Evolutionary conservation across 2,113 vertebrate genomes (phyloP).

Genomic region (Grus americana): DNA sequence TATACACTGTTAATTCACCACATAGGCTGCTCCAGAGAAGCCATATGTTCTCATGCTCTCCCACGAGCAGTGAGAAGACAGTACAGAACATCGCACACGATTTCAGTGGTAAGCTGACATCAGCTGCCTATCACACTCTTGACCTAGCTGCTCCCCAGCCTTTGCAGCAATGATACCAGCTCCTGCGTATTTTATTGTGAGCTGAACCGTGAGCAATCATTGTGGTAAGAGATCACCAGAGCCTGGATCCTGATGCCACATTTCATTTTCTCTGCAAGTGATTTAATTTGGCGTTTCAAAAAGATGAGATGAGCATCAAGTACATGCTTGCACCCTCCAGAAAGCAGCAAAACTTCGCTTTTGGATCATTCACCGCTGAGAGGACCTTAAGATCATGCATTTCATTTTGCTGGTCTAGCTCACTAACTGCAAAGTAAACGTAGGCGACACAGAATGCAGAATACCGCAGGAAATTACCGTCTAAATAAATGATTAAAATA

Average conservation of each 20-base stretch:
- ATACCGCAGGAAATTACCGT: background rate
- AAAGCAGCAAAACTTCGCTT: background rate
- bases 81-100: background rate
- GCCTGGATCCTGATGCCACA: background rate
- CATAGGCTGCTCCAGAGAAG: background rate
- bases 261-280: background rate
- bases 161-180: background rate
- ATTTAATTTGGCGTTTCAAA: background rate
- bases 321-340: background rate
- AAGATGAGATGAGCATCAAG: accelerated
- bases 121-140: slow-evolving; percentile 8
- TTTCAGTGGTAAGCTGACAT: slow-evolving; percentile 1
- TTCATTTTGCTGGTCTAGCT: background rate
- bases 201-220: background rate
- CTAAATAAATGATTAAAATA: slow-evolving; percentile 13
- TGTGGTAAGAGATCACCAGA: background rate
- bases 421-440: background rate
- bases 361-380: background rate
- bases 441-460: accelerated
- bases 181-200: background rate
- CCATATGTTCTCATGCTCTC: slow-evolving; percentile 43
- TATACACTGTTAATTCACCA: slow-evolving; percentile 1
- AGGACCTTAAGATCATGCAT: background rate
- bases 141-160: background rate
- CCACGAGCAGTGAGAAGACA: slow-evolving; percentile 17